Evolutionary conservation across 2,888 invertebrate species (phyloP).

Genomic region (Gymnoscelis rufifasciata): DNA sequence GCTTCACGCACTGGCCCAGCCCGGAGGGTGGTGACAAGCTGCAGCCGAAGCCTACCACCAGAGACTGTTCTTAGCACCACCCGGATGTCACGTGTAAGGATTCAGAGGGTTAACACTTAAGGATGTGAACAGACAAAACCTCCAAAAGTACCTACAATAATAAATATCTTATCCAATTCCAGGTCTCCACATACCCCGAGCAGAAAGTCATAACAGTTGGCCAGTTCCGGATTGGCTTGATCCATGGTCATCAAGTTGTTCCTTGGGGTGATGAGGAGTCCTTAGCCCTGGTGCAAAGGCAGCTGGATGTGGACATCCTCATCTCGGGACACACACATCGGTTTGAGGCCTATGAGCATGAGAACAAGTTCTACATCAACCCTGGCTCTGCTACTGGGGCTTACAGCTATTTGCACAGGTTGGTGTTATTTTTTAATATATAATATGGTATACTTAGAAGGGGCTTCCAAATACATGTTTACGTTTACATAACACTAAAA

Average conservation of each 20-base stretch:
- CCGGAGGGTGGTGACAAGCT: too few species aligned
- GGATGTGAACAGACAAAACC: too few species aligned
- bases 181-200: conserved; percentile 96
- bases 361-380: conserved; percentile 99
- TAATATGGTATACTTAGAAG: not conserved
- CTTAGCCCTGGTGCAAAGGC: conserved; percentile 94
- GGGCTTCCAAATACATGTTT: too few species aligned
- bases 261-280: conserved; percentile 98
- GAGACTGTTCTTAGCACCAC: too few species aligned
- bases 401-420: conserved; percentile 95
- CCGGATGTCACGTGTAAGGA: too few species aligned
- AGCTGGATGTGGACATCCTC: conserved; percentile 98
- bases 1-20: too few species aligned
- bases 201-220: conserved; percentile 99
- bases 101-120: too few species aligned
- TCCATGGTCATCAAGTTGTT: conserved; percentile 98
- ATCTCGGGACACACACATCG: conserved; percentile 99
- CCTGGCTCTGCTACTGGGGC: conserved; percentile 99
- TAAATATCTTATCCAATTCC: conserved; percentile 79
- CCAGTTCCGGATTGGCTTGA: conserved; percentile 97
- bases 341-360: conserved; percentile 98
- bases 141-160: too few species aligned
- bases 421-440: not conserved
- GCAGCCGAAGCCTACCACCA: too few species aligned
- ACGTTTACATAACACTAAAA: too few species aligned